Percentiles rank a stretch among this genome's conserved stretches.
phyloP scores from a whole-genome alignment of 2,113 vertebrate genomes.

The Rhinolophus sinicus region DNA sequence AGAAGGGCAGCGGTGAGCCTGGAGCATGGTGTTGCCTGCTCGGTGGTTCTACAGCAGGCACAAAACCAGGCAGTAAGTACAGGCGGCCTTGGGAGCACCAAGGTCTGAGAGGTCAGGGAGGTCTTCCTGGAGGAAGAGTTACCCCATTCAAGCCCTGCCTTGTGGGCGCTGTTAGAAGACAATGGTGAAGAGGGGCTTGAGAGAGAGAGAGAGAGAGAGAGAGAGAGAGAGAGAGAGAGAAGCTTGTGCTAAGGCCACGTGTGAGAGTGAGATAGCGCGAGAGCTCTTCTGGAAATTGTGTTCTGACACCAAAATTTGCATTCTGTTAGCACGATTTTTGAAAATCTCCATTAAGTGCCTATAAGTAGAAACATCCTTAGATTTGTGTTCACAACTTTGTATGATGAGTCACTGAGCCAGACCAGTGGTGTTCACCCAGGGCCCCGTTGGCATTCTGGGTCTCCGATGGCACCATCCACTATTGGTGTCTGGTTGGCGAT shows the following conservation, averaged over 20 bases:
- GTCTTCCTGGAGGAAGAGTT: background rate
- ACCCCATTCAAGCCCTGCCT: background rate
- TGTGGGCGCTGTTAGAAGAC: background rate
- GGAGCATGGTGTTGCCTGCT: rapidly evolving
- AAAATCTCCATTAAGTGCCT: background rate
- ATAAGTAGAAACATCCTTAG: background rate
- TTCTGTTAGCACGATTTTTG: background rate
- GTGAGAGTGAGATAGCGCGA: background rate
- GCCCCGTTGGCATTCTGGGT: background rate
- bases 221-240: no score
- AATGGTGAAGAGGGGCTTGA: rapidly evolving
- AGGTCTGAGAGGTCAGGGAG: background rate
- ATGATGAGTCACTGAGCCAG: rapidly evolving
- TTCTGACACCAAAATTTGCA: background rate
- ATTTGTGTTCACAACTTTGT: background rate
- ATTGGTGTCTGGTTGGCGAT: background rate
- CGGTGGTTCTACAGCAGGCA: rapidly evolving
- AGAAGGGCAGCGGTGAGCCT: background rate
- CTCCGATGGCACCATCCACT: background rate
- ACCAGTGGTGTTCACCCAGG: rapidly evolving
- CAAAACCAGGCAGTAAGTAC: rapidly evolving
- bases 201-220: no score
- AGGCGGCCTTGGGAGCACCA: background rate
- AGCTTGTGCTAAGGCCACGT: background rate
- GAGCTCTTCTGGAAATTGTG: background rate